Percentiles rank a stretch among this genome's conserved stretches.
Evolutionary conservation across 53 echinoderm and acorn worm genomes (phyloP).

Genomic region (Stichopus horrens): DNA sequence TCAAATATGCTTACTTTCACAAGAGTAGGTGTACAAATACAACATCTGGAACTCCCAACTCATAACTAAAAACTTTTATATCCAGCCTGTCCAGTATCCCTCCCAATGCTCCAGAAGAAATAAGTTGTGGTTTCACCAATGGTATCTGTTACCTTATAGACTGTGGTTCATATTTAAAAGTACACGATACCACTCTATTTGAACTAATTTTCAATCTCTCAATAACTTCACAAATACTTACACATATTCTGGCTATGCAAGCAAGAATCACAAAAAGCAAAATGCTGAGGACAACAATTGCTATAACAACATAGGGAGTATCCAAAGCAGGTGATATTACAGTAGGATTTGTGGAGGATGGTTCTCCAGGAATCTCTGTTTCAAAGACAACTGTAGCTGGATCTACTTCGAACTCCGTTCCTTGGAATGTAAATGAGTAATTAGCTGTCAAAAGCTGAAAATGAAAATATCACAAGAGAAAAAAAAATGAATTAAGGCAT

Average conservation of each 20-base stretch:
- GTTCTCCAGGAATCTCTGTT: not conserved
- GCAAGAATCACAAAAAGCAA: not conserved
- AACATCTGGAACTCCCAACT: too few relatives aligned
- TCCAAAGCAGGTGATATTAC: not conserved
- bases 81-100: too few relatives aligned
- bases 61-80: too few relatives aligned
- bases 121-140: too few relatives aligned
- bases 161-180: too few relatives aligned
- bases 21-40: too few relatives aligned
- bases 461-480: not conserved
- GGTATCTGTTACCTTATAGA: too few relatives aligned
- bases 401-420: constrained; percentile 3
- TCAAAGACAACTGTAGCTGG: not conserved
- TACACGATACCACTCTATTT: too few relatives aligned
- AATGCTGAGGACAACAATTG: not conserved
- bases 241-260: constrained; percentile 17
- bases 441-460: constrained; percentile 24
- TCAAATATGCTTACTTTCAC: too few relatives aligned
- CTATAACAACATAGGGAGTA: not conserved
- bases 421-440: constrained; percentile 33
- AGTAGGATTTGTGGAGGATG: not conserved
- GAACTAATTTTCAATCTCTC: too few relatives aligned
- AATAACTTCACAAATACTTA: not conserved
- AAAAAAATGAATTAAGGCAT: not conserved
- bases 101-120: too few relatives aligned